A percentile compares a stretch with the other conserved stretches of the same genome.
Conservation (phyloP, 2,797 vertebrate genomes). For the Mionectes olivaceus region DNA sequence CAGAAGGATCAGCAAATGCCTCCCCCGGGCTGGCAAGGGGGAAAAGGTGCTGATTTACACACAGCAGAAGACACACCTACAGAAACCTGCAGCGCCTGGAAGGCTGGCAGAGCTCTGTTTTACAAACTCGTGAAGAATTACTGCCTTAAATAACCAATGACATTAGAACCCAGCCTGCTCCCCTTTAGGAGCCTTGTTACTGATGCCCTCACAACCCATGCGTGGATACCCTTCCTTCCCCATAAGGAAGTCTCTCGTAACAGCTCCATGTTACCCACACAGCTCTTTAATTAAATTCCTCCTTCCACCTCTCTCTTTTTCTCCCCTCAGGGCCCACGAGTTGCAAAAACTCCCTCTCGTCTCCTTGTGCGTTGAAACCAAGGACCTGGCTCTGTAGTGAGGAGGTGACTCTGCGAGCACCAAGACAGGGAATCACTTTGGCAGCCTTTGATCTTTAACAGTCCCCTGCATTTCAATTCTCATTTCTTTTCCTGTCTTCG, state of each 20-base stretch:
- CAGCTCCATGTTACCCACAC: neutral
- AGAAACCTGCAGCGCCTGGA: neutral
- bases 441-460: constrained; percentile 8
- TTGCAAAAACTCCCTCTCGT: neutral
- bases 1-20: neutral
- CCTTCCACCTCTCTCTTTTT: neutral
- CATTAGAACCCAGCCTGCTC: neutral
- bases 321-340: neutral
- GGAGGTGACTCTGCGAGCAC: neutral
- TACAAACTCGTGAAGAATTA: neutral
- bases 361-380: neutral
- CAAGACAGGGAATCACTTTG: neutral
- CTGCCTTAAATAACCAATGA: neutral
- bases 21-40: neutral
- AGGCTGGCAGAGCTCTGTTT: neutral
- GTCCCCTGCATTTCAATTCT: neutral
- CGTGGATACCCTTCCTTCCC: neutral
- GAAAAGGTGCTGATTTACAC: neutral
- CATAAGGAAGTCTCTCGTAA: neutral
- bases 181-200: neutral
- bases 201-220: neutral
- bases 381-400: neutral
- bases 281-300: neutral
- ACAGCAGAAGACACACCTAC: neutral
- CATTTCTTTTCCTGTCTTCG: neutral